Evolutionary conservation across 53 echinoderm and acorn worm genomes (phyloP).

Genomic region (Hippasteria phrygiana): DNA sequence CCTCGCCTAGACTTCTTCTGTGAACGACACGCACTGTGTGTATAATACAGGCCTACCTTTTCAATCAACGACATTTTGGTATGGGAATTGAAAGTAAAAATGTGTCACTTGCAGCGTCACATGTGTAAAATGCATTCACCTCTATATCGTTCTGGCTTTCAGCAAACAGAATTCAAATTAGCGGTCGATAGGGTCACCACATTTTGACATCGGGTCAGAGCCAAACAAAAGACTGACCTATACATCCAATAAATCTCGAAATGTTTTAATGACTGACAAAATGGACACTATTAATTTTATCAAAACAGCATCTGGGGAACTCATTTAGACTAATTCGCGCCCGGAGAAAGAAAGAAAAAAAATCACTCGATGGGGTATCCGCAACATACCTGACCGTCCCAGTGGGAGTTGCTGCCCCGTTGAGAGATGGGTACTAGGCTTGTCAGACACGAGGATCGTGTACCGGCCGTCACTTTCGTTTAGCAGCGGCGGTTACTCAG

Average conservation of each 20-base stretch:
- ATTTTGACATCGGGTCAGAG: conserved; percentile 28
- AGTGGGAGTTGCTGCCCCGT: background rate
- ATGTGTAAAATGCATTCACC: too few relatives aligned
- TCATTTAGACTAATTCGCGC: conserved; percentile 32
- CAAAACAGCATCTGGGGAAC: conserved; percentile 55
- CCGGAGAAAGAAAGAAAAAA: background rate
- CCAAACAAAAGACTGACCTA: conserved; percentile 36
- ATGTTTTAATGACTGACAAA: background rate
- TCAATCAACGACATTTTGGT: too few relatives aligned
- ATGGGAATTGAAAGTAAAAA: too few relatives aligned
- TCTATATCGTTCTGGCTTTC: too few relatives aligned
- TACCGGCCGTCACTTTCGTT: conserved; percentile 55
- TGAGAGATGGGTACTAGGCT: conserved; percentile 41
- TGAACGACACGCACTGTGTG: too few relatives aligned
- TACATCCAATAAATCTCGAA: conserved; percentile 20
- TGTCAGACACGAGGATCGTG: conserved; percentile 46
- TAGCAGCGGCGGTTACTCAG: conserved; percentile 42
- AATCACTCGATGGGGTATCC: conserved; percentile 46
- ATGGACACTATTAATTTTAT: conserved; percentile 62
- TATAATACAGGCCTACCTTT: too few relatives aligned
- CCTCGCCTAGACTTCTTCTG: too few relatives aligned
- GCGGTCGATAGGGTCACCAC: background rate
- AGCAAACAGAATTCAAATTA: too few relatives aligned
- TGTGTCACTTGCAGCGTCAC: too few relatives aligned
- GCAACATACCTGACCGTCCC: conserved; percentile 16